Evolutionary conservation across 2,113 vertebrate species (phyloP), one percentile per base, ranked within the genome.

Genomic region (Cryptomyrus ogoouensis): DNA sequence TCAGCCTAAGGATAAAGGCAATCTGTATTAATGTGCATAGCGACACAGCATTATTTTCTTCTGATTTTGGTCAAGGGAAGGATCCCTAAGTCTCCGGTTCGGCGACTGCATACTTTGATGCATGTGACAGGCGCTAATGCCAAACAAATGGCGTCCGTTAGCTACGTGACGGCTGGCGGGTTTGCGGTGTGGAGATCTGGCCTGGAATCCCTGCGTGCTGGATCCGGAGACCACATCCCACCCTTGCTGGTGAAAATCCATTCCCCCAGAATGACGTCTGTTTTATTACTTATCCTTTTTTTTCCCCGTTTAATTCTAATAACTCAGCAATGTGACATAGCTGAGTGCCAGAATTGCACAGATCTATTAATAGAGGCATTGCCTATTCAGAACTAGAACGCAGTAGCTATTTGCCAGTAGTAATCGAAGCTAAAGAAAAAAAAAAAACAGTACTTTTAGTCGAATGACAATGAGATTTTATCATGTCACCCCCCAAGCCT

Each of bases 41-140:
- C n/a, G 15, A 31, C 47, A 31, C 21, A 27, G 24, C 84, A 13
- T 52, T n/a, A 7, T 19, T 52, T 87, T 17, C 2, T 27, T 49
- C 12, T 49, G 24, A 49, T 49, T 46, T 49, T 49, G 44, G 46
- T 88, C 35, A n/a, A 27, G 31, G 1, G 24, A 66, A 58, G 87
- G 35, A 21, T 7, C 15, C 35, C 0, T 6, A 53, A 24, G 53
- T 46, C 35, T 88, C 89, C 92, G 93, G 91, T 74, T 93, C 91
- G 91, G 93, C 94, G 94, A 94, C 94, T 92, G 91, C 94, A 93
- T 91, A 91, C 91, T 92, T 93, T 94, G 91, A 94, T 91, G 89
- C 88, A 89, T 91, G 66, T 92, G 90, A 90, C 91, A 90, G 91
- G 91, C 89, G 91, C 49, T 92, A 90, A 93, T 94, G 88, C 89